Conservation (phyloP, 2,888 invertebrate genomes). For the Agrochola circellaris region DNA sequence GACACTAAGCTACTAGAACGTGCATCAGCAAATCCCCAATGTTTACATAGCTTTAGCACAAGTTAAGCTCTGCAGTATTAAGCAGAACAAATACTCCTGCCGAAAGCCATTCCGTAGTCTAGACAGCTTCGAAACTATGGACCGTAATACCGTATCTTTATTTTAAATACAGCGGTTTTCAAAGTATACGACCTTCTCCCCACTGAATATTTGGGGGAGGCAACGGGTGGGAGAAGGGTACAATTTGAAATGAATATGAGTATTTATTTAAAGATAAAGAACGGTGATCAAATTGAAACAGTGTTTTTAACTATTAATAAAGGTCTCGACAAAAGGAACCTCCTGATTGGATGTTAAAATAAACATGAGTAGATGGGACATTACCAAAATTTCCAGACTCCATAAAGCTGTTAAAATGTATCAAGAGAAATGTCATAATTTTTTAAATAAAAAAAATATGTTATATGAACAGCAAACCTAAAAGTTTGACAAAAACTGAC, state of each 20-base stretch:
- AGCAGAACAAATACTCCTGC: slow-evolving; percentile 59
- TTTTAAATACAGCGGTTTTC: slow-evolving; percentile 57
- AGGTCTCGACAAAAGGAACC: neutral
- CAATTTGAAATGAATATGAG: slow-evolving; percentile 27
- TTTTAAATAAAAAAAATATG: slow-evolving; percentile 1
- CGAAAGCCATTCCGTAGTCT: slow-evolving; percentile 62
- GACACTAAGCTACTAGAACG: slow-evolving; percentile 46
- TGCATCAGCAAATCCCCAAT: slow-evolving; percentile 42
- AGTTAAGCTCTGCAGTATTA: slow-evolving; percentile 55
- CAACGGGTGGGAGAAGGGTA: neutral
- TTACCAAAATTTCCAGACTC: neutral
- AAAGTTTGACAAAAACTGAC: slow-evolving; percentile 62
- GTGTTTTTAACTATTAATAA: neutral
- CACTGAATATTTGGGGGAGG: slow-evolving; percentile 33
- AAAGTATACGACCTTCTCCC: slow-evolving; percentile 53
- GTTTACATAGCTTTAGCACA: slow-evolving; percentile 38
- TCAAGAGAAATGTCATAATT: slow-evolving; percentile 28
- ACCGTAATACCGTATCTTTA: slow-evolving; percentile 56
- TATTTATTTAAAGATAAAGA: slow-evolving; percentile 21
- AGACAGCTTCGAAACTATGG: slow-evolving; percentile 69
- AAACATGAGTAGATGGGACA: neutral
- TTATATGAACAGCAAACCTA: neutral
- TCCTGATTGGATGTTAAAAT: neutral
- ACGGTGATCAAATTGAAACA: neutral
- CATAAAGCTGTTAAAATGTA: slow-evolving; percentile 13